These are phyloP conservation scores for Odobenus rosmarus DNA, from an alignment of 2,113 vertebrate species.

Conservation along the genomic window DNA sequence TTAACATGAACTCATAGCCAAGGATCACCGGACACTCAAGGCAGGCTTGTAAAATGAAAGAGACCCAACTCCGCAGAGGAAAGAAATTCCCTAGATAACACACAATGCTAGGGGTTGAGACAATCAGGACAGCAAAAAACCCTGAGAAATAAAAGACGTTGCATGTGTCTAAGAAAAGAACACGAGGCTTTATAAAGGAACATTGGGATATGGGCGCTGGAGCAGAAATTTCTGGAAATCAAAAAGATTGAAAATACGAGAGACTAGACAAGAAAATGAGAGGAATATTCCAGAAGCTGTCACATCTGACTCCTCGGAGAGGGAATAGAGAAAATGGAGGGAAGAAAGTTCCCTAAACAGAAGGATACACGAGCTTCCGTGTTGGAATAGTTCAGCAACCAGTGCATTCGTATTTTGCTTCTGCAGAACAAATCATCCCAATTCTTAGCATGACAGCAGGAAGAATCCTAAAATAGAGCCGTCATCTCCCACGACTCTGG, in stretches of 20 bases:
- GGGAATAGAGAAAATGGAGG: neutral
- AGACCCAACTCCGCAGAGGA: neutral
- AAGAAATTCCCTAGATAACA: neutral
- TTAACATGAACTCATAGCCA: rapidly evolving
- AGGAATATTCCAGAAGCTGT: too few species aligned
- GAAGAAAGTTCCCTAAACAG: neutral
- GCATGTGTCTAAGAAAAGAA: neutral
- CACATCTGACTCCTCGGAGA: neutral
- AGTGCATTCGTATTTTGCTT: neutral
- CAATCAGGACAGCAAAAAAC: neutral
- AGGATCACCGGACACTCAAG: neutral
- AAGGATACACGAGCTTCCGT: neutral
- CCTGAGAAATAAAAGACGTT: neutral
- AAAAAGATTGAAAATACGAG: neutral
- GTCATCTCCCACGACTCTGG: neutral
- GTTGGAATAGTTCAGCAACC: neutral
- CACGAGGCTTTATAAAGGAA: neutral
- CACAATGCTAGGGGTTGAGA: neutral
- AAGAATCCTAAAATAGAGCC: neutral
- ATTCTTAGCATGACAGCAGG: neutral
- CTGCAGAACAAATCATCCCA: neutral
- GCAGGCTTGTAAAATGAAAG: neutral
- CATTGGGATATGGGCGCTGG: rapidly evolving
- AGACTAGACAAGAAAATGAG: neutral
- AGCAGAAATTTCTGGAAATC: neutral